Conservation (phyloP, 2,888 invertebrate species). For the Azorinus chamasolen region DNA sequence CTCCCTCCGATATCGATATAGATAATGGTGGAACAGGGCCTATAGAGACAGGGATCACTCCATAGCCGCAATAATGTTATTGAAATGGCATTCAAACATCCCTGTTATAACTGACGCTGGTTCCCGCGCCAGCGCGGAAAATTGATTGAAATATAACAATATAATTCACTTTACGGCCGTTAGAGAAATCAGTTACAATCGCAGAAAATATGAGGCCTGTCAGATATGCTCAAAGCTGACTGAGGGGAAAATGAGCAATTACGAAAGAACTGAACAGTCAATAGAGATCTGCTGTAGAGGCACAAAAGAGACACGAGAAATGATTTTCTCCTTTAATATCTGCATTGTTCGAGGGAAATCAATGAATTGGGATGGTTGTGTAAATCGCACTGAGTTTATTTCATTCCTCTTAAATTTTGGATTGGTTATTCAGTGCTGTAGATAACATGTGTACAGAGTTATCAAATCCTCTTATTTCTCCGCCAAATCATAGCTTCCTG, state of each 20-base stretch:
- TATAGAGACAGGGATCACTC: conserved; percentile 1
- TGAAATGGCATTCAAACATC: conserved; percentile 23
- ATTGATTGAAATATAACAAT: conserved; percentile 69
- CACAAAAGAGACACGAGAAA: conserved; percentile 1
- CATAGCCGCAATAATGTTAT: conserved; percentile 20
- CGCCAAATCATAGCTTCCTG: too few relatives aligned
- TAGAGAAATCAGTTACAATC: conserved; percentile 61
- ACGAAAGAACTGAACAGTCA: background rate
- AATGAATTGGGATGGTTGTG: too few relatives aligned
- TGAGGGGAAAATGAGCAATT: conserved; percentile 60
- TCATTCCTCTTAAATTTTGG: too few relatives aligned
- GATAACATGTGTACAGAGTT: too few relatives aligned
- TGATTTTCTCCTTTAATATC: background rate
- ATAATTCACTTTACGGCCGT: conserved; percentile 63
- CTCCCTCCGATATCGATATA: conserved; percentile 20
- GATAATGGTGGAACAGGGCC: conserved; percentile 5
- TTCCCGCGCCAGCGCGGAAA: conserved; percentile 81
- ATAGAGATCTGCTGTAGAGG: background rate
- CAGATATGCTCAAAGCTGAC: conserved; percentile 42
- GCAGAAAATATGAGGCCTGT: conserved; percentile 58
- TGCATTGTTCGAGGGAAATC: background rate
- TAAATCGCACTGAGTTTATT: too few relatives aligned
- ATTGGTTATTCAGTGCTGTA: too few relatives aligned
- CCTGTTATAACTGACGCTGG: conserved; percentile 39
- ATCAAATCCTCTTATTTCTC: too few relatives aligned